These are phyloP conservation scores for human DNA, from an alignment of 2,113 vertebrate species.

Conservation along the genomic window GRCh38 chr6:11479001-11479500, in stretches of 20 bases:
- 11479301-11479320: background rate
- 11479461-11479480: background rate
- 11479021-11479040: background rate
- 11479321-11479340: background rate
- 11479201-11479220: background rate
- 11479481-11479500: background rate
- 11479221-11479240: background rate
- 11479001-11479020: background rate
- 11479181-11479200: background rate
- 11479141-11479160: background rate
- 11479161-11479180: background rate
- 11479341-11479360: background rate
- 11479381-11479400: background rate
- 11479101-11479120: background rate
- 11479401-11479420: background rate
- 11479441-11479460: background rate
- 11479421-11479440: background rate
- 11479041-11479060: background rate
- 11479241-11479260: background rate
- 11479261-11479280: slow-evolving; percentile 4
- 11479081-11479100: background rate
- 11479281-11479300: background rate
- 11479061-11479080: background rate
- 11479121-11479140: background rate
- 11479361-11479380: background rate